Conservation (phyloP, 2,888 invertebrate species). For the Pediacus dermestoides region DNA sequence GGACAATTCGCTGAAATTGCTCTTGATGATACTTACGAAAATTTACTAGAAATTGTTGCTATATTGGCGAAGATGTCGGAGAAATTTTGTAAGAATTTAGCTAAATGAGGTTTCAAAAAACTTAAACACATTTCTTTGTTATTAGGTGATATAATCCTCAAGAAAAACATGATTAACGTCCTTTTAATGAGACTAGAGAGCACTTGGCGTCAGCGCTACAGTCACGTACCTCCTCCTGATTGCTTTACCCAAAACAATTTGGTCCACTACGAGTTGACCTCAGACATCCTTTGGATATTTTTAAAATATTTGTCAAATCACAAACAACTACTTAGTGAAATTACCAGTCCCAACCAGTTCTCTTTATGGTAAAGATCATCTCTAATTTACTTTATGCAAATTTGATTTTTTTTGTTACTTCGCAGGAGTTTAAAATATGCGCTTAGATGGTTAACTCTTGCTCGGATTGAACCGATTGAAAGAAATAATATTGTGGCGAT, state of each 20-base stretch:
- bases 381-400: neutral
- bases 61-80: conserved; percentile 36
- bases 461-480: conserved; percentile 20
- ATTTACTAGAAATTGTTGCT: conserved; percentile 38
- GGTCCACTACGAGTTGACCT: conserved; percentile 20
- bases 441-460: conserved; percentile 24
- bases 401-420: conserved; percentile 13
- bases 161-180: conserved; percentile 39
- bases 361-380: neutral
- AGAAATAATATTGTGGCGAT: conserved; percentile 37
- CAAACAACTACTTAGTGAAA: conserved; percentile 5
- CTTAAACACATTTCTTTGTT: conserved; percentile 9
- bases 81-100: conserved; percentile 37
- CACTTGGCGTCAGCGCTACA: conserved; percentile 32
- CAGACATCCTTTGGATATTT: conserved; percentile 26
- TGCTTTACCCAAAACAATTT: conserved; percentile 14
- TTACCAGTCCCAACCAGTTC: neutral
- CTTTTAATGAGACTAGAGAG: conserved; percentile 44
- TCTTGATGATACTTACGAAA: conserved; percentile 36
- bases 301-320: conserved; percentile 17
- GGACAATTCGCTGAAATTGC: conserved; percentile 39
- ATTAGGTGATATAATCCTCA: conserved; percentile 43
- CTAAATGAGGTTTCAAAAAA: conserved; percentile 3
- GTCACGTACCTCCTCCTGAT: conserved; percentile 20
- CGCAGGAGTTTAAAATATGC: conserved; percentile 35